phyloP scores from a whole-genome alignment of 64 coral and sea anemone species.

The Montipora foliosa region DNA sequence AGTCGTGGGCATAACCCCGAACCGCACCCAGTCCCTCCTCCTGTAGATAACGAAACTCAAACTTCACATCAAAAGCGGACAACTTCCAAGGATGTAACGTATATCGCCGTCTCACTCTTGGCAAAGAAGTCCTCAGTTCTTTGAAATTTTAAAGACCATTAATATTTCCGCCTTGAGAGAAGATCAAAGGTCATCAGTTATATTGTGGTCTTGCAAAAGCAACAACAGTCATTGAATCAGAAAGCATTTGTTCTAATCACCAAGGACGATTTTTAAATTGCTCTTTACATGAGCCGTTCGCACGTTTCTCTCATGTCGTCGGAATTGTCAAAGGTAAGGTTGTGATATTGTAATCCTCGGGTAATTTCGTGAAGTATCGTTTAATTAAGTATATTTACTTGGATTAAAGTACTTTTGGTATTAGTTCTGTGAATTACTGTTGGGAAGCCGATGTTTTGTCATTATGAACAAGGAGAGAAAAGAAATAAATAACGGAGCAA shows the following conservation, averaged over 20 bases:
- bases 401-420: background rate
- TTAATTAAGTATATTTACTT: background rate
- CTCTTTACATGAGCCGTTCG: background rate
- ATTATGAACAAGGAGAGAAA: background rate
- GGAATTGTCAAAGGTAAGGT: background rate
- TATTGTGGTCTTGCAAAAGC: background rate
- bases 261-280: background rate
- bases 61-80: slow-evolving; percentile 5
- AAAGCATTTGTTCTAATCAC: background rate
- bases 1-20: background rate
- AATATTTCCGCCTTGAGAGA: background rate
- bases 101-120: background rate
- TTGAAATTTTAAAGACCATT: background rate
- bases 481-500: too few species aligned
- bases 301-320: background rate
- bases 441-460: background rate
- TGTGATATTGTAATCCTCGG: background rate
- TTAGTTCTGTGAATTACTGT: background rate
- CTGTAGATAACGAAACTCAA: background rate
- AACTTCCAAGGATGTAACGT: background rate
- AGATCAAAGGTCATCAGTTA: background rate
- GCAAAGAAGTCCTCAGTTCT: background rate
- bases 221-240: background rate
- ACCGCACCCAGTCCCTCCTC: slow-evolving; percentile 14
- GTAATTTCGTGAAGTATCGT: background rate